Evolutionary conservation across 2,797 vertebrate species (phyloP), one percentile per base, ranked within the genome.

Genomic region (Discoglossus pictus): DNA sequence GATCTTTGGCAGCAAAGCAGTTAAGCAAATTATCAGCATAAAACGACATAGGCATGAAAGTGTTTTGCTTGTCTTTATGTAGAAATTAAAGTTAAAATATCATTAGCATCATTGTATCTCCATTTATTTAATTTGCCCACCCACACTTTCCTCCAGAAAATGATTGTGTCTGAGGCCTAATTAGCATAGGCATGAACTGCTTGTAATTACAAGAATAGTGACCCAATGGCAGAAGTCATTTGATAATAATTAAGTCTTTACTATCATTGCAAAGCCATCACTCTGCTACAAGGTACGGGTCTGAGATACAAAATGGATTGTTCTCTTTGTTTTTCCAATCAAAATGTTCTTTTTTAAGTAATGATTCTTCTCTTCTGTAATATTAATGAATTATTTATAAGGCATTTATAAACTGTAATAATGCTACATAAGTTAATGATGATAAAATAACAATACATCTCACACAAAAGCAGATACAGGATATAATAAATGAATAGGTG

Each of bases 161-260:
- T 43, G 61, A 71, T 71, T 58, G 68, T 64, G 61, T 58, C 25
- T 38, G 60, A 58, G 44, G 63, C 44, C 53, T 71, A 64, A 71
- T 71, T 71, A 71, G 60, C 68, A 71, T 64, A 71, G 61, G 68
- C 68, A 71, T 71, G 68, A 71, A 71, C 53, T 71, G 68, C 68
- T 64, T 71, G 68, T 71, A 71, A 71, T 71, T 71, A 71, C 68
- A 64, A 64, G 68, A 71, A 64, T 63, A 64, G 68, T 71, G 68
- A 71, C 68, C 68, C 61, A 52, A 64, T 53, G 61, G 68, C 68
- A 64, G 68, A 71, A 71, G 68, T 71, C 68, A 71, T 71, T 71
- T 71, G 68, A 71, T 71, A 71, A 71, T 71, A 71, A 71, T 71
- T 71, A 71, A 71, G 60, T 71, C 68, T 71, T 71, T 71, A 64